phyloP scores from a whole-genome alignment of 1,140 invertebrate genomes.

The Psix sp. region DNA sequence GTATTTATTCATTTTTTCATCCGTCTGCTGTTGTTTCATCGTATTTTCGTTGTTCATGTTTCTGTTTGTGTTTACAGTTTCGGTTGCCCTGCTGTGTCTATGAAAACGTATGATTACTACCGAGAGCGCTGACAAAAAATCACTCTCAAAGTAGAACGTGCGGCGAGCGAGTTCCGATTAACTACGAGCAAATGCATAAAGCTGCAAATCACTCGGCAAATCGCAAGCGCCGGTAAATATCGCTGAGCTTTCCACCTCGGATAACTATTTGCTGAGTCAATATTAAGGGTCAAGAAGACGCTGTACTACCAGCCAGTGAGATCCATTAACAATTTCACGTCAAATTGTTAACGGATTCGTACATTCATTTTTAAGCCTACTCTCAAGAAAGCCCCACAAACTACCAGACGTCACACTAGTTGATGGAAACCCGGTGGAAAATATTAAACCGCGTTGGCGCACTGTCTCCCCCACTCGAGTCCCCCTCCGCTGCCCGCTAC shows the following conservation, averaged over 20 bases:
- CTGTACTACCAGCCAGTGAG: too few relatives aligned
- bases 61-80: too few relatives aligned
- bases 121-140: too few relatives aligned
- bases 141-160: too few relatives aligned
- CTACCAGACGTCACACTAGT: not conserved
- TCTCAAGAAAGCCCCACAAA: too few relatives aligned
- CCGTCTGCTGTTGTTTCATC: too few relatives aligned
- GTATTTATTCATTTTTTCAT: too few relatives aligned
- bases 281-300: conserved; percentile 35
- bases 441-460: conserved; percentile 8
- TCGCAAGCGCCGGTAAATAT: conserved; percentile 30
- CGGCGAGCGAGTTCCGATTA: too few relatives aligned
- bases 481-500: conserved; percentile 8
- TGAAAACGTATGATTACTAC: too few relatives aligned
- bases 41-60: too few relatives aligned
- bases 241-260: conserved; percentile 18
- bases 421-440: conserved; percentile 2
- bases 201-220: conserved; percentile 44
- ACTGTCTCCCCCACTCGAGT: conserved; percentile 1
- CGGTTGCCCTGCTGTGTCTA: too few relatives aligned
- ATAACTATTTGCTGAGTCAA: conserved; percentile 34
- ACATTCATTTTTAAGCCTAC: not conserved
- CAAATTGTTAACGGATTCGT: conserved; percentile 5
- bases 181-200: conserved; percentile 22
- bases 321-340: too few relatives aligned